Conservation (phyloP, 2,888 invertebrate species). For the Sminthurides aquaticus region DNA sequence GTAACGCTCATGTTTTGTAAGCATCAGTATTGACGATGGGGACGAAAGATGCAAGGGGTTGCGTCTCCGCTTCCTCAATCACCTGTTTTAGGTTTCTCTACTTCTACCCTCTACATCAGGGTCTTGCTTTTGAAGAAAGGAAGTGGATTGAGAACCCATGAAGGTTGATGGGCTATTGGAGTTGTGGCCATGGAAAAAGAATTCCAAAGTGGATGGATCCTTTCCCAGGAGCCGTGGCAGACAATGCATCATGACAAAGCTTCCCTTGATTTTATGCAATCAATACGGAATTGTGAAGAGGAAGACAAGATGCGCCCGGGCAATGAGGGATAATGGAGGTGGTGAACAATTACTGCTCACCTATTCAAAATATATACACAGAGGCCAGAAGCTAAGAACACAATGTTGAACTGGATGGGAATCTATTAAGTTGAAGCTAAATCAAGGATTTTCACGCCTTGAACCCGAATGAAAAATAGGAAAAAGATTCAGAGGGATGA, state of each 20-base stretch:
- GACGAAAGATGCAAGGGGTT: no score
- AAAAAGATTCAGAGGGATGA: no score
- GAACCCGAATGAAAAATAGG: no score
- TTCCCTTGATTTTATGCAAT: not conserved
- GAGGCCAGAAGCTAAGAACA: not conserved
- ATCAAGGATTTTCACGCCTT: not conserved
- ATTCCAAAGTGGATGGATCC: not conserved
- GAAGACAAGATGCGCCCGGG: not conserved
- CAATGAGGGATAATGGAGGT: not conserved
- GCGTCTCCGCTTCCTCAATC: no score
- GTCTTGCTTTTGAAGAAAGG: no score
- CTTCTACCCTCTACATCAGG: no score
- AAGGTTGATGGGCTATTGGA: no score
- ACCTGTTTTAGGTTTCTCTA: no score
- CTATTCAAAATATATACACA: not conserved
- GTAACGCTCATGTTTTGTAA: no score
- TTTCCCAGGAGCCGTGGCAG: not conserved
- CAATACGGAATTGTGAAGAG: not conserved
- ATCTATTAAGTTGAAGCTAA: not conserved
- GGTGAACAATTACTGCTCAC: not conserved
- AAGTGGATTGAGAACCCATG: no score
- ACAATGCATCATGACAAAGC: not conserved
- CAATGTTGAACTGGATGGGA: not conserved
- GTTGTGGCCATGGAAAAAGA: not conserved
- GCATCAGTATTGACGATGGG: no score